Conservation (phyloP, 1,140 invertebrate species). For the Ditylenchus dipsaci region DNA sequence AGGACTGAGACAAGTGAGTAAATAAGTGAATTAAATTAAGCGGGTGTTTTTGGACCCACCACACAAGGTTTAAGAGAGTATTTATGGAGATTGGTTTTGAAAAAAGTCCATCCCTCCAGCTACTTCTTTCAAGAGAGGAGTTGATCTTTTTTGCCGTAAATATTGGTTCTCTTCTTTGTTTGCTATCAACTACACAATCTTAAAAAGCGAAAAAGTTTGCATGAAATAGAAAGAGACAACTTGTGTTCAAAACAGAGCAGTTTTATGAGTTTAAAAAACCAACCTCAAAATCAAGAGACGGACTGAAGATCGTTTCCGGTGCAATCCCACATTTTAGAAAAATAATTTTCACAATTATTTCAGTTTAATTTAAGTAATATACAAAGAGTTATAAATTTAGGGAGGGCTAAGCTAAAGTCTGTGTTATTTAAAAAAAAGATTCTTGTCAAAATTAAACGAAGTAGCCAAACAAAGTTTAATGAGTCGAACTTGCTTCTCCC, state of each 20-base stretch:
- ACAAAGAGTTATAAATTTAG: no score
- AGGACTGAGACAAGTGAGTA: not conserved
- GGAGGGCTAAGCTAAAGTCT: no score
- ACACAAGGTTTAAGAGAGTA: not conserved
- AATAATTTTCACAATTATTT: not conserved
- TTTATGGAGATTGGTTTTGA: not conserved
- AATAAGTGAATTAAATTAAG: constrained; percentile 1
- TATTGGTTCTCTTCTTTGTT: not conserved
- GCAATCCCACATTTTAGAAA: not conserved
- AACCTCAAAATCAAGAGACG: not conserved
- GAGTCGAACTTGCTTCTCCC: no score
- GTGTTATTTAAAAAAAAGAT: no score
- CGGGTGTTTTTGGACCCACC: not conserved
- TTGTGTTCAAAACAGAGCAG: not conserved
- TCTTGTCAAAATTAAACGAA: no score
- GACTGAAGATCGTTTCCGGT: not conserved
- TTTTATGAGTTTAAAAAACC: not conserved
- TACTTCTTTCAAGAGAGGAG: not conserved
- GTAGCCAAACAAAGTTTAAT: no score
- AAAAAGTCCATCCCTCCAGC: not conserved
- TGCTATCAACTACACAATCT: not conserved
- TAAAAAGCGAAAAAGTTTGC: not conserved
- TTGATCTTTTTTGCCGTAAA: not conserved
- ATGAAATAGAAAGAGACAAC: not conserved
- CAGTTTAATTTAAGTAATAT: no score